phyloP scores from a whole-genome alignment of 2,797 vertebrate genomes.

The Jordanella pulchra region DNA sequence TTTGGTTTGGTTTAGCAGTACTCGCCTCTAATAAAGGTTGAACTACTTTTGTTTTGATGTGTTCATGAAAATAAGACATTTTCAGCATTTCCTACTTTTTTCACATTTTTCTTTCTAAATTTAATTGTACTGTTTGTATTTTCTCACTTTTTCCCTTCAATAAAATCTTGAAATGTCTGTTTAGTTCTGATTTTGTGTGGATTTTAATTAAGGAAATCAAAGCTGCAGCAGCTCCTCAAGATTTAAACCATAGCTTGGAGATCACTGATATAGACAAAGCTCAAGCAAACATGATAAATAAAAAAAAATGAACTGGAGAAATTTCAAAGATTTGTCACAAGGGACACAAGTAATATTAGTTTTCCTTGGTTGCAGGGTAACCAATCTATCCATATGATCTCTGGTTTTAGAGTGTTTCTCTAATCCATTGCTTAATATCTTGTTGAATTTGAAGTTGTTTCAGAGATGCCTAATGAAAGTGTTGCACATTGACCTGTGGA shows the following conservation, averaged over 20 bases:
- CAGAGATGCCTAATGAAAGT: conserved; percentile 99
- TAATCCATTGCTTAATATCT: not conserved
- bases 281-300: not conserved
- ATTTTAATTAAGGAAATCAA: not conserved
- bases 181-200: conserved; percentile 10
- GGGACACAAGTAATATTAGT: too few relatives aligned
- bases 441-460: conserved; percentile 86
- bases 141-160: not conserved
- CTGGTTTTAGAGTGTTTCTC: not conserved
- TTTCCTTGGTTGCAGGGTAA: not conserved
- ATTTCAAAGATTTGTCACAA: not conserved
- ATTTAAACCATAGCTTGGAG: not conserved
- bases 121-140: not conserved
- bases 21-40: not conserved
- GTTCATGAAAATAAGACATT: not conserved
- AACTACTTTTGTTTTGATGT: not conserved
- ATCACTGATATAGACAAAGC: not conserved
- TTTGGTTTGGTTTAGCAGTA: not conserved
- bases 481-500: conserved; percentile 99
- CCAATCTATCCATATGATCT: not conserved
- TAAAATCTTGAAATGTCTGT: conserved; percentile 17
- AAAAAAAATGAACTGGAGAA: too few relatives aligned
- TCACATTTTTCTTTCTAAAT: not conserved
- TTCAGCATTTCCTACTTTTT: not conserved
- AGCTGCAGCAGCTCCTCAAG: not conserved